Base-by-base conservation (phyloP, 2,797 vertebrate species). In the Peromyscus aztecus region DNA sequence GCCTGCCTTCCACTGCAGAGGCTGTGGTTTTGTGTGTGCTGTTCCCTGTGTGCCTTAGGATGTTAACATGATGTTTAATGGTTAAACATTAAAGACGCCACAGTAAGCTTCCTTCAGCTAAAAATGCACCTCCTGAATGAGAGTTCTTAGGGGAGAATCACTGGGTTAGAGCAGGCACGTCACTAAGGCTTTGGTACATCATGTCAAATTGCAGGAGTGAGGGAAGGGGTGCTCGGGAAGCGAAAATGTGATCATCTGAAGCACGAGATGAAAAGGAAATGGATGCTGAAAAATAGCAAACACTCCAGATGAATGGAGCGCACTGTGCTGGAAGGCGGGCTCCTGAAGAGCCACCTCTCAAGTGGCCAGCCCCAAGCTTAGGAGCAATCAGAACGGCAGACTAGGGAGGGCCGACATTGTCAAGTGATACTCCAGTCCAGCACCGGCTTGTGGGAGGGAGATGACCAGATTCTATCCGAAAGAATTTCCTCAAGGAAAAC, bases 401-500 rank as follows among this genome's bases (percentile, higher is more conserved):
- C 71, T 40, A 55, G 1, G 24, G 93, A 73, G 59, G n/a, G 55
- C 34, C 86, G 78, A 55, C 61, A 57, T n/a, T 6, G 81, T 90
- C 49, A 27, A 93, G 94, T 75, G 23, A 89, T 67, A 6, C 92
- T 94, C 76, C 24, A 82, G 40, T 6, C 34, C 69, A 89, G 77
- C 24, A 27, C 3, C 31, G 0, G 1, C 65, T 93, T 88, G 10
- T 59, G 75, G 67, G 52, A 96, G 27, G 49, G n/a, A 94, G 78
- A 77, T 57, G 84, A 87, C 89, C 87, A 46, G 80, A 73, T 52
- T 87, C 75, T 80, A 49, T 85, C 71, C 88, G 55, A 94, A 95
- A 87, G 61, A 52, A 93, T 93, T 82, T 94, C n/a, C 63, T 92
- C 61, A 75, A 86, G 61, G 57, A 95, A 91, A 90, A 92, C 40